phyloP scores from a whole-genome alignment of 1,140 invertebrate species.

The Antheraea pernyi region DNA sequence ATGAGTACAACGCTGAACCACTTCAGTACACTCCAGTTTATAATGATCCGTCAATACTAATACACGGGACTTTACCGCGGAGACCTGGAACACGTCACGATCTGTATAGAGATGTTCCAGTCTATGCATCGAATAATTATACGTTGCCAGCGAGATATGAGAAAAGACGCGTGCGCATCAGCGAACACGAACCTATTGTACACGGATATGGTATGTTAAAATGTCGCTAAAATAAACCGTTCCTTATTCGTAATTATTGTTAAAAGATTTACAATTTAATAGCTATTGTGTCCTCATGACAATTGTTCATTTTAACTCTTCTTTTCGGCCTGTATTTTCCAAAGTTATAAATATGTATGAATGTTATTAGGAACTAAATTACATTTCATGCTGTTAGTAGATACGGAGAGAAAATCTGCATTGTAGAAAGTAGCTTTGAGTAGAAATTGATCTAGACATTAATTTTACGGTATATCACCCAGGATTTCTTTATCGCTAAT shows the following conservation, averaged over 20 bases:
- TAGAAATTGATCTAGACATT: conserved; percentile 63
- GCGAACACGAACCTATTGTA: conserved; percentile 58
- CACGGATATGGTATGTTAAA: conserved; percentile 63
- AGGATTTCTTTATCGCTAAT: conserved; percentile 5
- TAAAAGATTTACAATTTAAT: not conserved
- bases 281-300: not conserved
- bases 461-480: conserved; percentile 49
- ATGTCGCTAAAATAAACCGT: conserved; percentile 10
- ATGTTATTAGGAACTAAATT: not conserved
- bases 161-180: conserved; percentile 63
- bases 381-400: conserved; percentile 20
- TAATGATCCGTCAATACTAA: conserved; percentile 38
- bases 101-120: conserved; percentile 19
- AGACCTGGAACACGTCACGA: conserved; percentile 24
- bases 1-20: conserved; percentile 25
- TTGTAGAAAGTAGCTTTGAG: conserved; percentile 68
- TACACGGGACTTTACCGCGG: conserved; percentile 46
- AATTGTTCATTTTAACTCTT: not conserved
- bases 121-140: conserved; percentile 41
- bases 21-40: conserved; percentile 47
- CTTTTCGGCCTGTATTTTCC: not conserved
- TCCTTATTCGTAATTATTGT: not conserved
- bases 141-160: conserved; percentile 53
- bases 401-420: conserved; percentile 52
- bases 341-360: no score